Evolutionary conservation across 1,140 invertebrate species (phyloP).

Genomic region (Lerema accius): DNA sequence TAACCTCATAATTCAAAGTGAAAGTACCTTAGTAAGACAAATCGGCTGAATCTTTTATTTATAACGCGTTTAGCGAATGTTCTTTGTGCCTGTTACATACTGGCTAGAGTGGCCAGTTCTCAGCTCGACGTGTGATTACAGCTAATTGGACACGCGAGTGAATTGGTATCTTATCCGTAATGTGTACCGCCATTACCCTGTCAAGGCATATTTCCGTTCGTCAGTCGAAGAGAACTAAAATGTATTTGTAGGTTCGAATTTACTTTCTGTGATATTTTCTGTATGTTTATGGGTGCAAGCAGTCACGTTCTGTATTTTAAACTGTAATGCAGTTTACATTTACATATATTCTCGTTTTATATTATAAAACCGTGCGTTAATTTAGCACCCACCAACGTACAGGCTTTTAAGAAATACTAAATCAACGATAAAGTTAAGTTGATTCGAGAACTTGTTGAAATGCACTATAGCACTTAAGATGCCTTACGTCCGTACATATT

Average conservation of each 20-base stretch:
- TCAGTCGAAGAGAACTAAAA: constrained; percentile 7
- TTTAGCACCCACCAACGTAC: too few relatives aligned
- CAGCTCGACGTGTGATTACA: constrained; percentile 28
- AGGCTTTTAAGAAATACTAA: too few relatives aligned
- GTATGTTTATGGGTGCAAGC: background rate
- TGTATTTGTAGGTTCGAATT: background rate
- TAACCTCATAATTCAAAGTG: constrained; percentile 56
- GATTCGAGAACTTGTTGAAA: background rate
- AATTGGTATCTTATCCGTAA: constrained; percentile 39
- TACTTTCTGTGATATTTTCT: constrained; percentile 13
- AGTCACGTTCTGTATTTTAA: constrained; percentile 3
- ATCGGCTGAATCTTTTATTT: constrained; percentile 45
- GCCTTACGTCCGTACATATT: background rate
- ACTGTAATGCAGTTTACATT: background rate
- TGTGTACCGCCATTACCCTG: constrained; percentile 37
- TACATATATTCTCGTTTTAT: background rate
- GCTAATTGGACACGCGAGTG: constrained; percentile 39
- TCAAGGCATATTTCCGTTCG: constrained; percentile 35
- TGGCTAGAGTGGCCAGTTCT: constrained; percentile 1
- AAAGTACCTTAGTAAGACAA: constrained; percentile 54
- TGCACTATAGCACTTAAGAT: background rate
- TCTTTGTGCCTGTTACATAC: constrained; percentile 28
- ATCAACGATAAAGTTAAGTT: too few relatives aligned
- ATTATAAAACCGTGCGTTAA: too few relatives aligned
- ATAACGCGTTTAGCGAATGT: constrained; percentile 35